A percentile compares a stretch with the other conserved stretches of the same genome.
Conservation (phyloP, 2,797 vertebrate genomes). For the Callimico goeldii region DNA sequence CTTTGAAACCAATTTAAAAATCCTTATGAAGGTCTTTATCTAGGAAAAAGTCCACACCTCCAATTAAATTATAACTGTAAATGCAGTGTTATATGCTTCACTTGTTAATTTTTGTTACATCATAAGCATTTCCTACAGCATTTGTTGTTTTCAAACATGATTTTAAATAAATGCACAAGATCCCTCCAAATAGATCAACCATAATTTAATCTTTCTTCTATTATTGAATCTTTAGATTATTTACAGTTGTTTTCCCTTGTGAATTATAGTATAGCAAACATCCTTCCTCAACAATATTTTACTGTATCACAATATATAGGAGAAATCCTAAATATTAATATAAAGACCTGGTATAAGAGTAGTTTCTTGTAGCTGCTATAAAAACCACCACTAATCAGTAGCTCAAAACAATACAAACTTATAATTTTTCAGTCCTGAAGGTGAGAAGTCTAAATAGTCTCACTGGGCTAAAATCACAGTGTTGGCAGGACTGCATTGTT, state of each 20-base stretch:
- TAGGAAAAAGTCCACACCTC: not conserved
- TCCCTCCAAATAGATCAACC: not conserved
- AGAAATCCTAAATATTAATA: not conserved
- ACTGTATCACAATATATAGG: not conserved
- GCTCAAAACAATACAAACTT: not conserved
- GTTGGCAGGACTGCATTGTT: not conserved
- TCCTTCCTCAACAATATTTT: not conserved
- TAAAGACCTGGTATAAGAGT: not conserved
- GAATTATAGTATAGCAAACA: not conserved
- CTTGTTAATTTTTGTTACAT: not conserved
- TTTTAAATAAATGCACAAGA: not conserved
- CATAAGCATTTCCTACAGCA: not conserved
- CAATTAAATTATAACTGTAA: not conserved
- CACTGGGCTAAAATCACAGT: not conserved
- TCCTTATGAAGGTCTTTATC: not conserved
- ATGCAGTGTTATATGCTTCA: not conserved
- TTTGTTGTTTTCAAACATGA: not conserved
- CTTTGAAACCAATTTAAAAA: not conserved
- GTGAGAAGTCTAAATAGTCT: not conserved
- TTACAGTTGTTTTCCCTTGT: not conserved
- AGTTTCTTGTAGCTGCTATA: not conserved
- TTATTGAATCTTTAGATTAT: not conserved
- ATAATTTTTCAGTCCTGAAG: not conserved
- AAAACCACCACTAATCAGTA: not conserved
- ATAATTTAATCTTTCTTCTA: not conserved